A percentile compares a stretch with the other conserved stretches of the same genome.
phyloP scores from a whole-genome alignment of 2,113 vertebrate species.

The Pomatostomus ruficeps region DNA sequence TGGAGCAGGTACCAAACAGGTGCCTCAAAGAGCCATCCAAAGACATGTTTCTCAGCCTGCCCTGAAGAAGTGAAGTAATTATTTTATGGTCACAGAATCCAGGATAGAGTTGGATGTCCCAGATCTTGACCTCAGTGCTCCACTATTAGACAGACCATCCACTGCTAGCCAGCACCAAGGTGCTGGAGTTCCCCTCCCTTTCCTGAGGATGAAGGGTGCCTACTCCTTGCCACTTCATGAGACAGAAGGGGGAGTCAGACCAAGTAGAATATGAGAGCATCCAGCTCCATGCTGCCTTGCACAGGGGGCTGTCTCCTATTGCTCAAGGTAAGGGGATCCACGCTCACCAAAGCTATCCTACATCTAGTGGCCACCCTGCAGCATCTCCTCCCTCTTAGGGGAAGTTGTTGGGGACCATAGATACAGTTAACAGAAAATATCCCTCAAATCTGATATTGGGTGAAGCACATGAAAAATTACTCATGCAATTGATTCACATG shows the following conservation, averaged over 20 bases:
- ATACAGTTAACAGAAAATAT: neutral
- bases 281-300: neutral
- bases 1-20: neutral
- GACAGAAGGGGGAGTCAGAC: neutral
- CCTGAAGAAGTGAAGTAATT: neutral
- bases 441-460: neutral
- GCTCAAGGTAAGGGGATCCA: neutral
- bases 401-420: neutral
- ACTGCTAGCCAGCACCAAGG: neutral
- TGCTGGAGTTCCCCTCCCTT: neutral
- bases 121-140: neutral
- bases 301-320: neutral
- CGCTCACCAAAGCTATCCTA: neutral
- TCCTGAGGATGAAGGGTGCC: neutral
- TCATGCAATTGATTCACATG: constrained; percentile 9
- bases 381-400: neutral
- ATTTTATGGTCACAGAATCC: neutral
- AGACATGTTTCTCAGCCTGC: neutral
- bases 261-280: neutral
- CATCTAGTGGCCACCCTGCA: neutral
- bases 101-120: neutral
- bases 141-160: neutral
- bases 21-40: neutral
- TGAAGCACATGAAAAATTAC: neutral
- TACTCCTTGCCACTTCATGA: neutral